Evolutionary conservation across 2,797 vertebrate genomes (phyloP).

Genomic region (Gymnoscopelus braueri): DNA sequence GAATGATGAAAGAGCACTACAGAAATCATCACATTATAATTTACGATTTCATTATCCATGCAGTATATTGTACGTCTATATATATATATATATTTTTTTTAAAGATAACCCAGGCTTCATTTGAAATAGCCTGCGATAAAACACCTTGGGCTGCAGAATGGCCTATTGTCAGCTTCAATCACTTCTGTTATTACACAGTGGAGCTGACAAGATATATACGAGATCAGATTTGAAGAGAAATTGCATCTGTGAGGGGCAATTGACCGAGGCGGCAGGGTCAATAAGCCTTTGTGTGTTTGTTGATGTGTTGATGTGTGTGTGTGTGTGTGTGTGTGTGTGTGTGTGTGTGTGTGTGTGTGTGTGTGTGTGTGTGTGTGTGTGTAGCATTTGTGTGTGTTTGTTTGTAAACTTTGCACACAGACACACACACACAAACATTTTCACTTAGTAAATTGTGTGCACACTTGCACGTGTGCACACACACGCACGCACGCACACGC

Average conservation of each 20-base stretch:
- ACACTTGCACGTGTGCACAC: constrained; percentile 23
- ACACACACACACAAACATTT: too few relatives aligned
- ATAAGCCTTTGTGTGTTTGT: neutral
- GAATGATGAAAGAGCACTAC: too few relatives aligned
- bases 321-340: neutral
- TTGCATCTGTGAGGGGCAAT: constrained; percentile 28
- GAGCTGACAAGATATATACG: constrained; percentile 21
- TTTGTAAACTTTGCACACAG: neutral
- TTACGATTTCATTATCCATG: too few relatives aligned
- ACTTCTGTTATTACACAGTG: neutral
- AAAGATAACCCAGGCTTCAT: constrained; percentile 5
- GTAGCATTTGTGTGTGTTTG: constrained; percentile 11
- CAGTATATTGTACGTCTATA: neutral
- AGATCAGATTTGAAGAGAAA: constrained; percentile 23
- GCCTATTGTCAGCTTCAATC: neutral
- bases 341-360: neutral
- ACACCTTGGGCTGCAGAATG: neutral
- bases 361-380: neutral
- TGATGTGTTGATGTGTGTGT: neutral
- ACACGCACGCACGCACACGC: neutral
- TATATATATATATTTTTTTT: constrained; percentile 4
- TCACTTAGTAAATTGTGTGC: too few relatives aligned
- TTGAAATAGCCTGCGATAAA: constrained; percentile 1
- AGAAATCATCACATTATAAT: too few relatives aligned
- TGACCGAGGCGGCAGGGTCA: constrained; percentile 14